These are phyloP conservation scores for Teinopalpus imperialis DNA, from an alignment of 2,888 invertebrate species.

Conservation along the genomic window DNA sequence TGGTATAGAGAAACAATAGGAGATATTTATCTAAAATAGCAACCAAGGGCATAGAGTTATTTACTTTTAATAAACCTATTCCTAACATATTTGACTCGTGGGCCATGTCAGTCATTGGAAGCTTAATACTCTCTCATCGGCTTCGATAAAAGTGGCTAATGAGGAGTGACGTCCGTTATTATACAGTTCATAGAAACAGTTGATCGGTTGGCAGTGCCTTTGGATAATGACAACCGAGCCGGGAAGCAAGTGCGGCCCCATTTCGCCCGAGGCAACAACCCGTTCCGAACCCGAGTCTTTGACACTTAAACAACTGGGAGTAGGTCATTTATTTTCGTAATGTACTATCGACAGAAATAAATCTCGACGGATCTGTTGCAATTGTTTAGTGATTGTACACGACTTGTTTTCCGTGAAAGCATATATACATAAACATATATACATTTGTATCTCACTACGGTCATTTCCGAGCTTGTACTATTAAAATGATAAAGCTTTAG, in stretches of 20 bases:
- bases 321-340: slow-evolving; percentile 52
- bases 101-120: background rate
- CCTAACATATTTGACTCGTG: too few species aligned
- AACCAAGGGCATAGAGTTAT: too few species aligned
- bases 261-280: slow-evolving; percentile 46
- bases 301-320: slow-evolving; percentile 46
- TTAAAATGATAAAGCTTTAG: too few species aligned
- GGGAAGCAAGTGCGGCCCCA: slow-evolving; percentile 41
- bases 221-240: slow-evolving; percentile 28
- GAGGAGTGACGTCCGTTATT: slow-evolving; percentile 8
- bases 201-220: slow-evolving; percentile 28
- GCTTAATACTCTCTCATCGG: slow-evolving; percentile 4
- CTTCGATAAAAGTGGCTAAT: slow-evolving; percentile 15
- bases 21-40: too few species aligned
- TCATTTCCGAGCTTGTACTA: too few species aligned
- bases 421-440: too few species aligned
- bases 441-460: too few species aligned
- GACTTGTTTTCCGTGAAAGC: slow-evolving; percentile 3
- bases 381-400: slow-evolving; percentile 41
- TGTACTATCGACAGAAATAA: slow-evolving; percentile 48
- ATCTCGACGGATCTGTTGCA: slow-evolving; percentile 47
- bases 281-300: slow-evolving; percentile 43
- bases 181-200: slow-evolving; percentile 19
- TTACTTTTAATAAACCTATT: too few species aligned
- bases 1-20: too few species aligned